phyloP scores from a whole-genome alignment of 2,797 vertebrate genomes.

The Lepilemur ruficaudatus region DNA sequence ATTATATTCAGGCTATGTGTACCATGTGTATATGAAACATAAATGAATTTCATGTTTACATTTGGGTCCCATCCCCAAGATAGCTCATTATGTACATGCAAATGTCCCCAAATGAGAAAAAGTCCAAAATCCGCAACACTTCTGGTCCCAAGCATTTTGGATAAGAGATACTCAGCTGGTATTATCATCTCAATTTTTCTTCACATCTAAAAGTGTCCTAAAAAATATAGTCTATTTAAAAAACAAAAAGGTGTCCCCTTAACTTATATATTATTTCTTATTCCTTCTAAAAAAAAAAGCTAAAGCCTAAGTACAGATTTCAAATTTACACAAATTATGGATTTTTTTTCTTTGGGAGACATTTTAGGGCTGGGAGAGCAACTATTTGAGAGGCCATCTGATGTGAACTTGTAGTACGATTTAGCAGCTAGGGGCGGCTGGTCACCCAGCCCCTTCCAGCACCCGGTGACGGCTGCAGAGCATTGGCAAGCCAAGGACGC shows the following conservation, averaged over 20 bases:
- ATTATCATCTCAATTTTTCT: not conserved
- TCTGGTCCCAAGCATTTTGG: not conserved
- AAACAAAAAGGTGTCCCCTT: not conserved
- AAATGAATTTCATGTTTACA: not conserved
- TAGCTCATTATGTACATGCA: not conserved
- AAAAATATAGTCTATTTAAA: not conserved
- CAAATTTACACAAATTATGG: not conserved
- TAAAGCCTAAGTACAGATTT: slow-evolving; percentile 19
- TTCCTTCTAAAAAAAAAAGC: not conserved
- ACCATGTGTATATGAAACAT: not conserved
- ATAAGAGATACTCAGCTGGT: not conserved
- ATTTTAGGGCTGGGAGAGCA: not conserved
- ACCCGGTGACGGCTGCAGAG: not conserved
- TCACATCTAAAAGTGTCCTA: slow-evolving; percentile 17
- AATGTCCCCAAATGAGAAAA: not conserved
- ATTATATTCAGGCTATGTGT: not conserved
- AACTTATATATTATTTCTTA: not conserved
- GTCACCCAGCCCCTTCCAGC: too few species aligned
- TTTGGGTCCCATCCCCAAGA: not conserved
- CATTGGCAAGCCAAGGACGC: not conserved
- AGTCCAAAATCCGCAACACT: not conserved
- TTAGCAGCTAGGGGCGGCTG: not conserved
- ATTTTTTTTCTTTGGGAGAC: not conserved
- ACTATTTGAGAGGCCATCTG: not conserved
- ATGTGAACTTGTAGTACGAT: not conserved